Base-by-base conservation (phyloP, 2,113 vertebrate species). In the Sisor rabdophorus region DNA sequence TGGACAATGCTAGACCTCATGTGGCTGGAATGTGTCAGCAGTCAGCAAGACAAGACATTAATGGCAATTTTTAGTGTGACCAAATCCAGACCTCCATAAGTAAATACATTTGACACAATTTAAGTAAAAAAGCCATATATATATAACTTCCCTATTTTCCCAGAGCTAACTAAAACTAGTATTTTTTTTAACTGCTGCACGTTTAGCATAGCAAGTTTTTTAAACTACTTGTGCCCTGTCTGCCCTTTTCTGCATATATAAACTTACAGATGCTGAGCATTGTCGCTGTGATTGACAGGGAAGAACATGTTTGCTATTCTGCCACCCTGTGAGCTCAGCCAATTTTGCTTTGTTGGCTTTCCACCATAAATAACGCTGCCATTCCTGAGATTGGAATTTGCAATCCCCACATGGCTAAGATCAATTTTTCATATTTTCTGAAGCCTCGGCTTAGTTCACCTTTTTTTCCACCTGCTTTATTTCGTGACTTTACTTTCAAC, bases 211-310 rank as follows among this genome's bases (percentile, higher is more conserved):
- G n/a, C 40, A 24, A 24, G 15, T 24, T n/a, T n/a, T n/a, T n/a
- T 16, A 65, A 4, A 13, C 40, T 17, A 24, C 40, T 24, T 22
- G 20, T 65, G 32, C 61, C 8, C 32, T 22, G 22, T 65, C n/a
- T 65, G 36, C 63, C 40, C 36, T 65, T 7, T 65, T 24, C n/a
- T 47, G n/a, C 36, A 65, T 44, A 40, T 2, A 22, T 64, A 19
- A 64, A 36, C 61, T 64, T 12, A 44, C 61, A 22, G n/a, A 64
- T 64, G 32, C 36, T 20, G 2, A 19, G n/a, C 4, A 44, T 64
- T 64, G 36, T 40, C 61, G 40, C 61, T 64, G 36, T 64, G 61
- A 64, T 15, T 64, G 20, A 64, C 61, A 44, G 32, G 3, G 36
- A 4, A 44, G 12, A 44, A 19, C 32, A 12, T 17, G 11, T 64